Percentiles rank a stretch among this genome's conserved stretches.
Evolutionary conservation across 2,113 vertebrate species (phyloP).

Genomic region (Phainopepla nitens): DNA sequence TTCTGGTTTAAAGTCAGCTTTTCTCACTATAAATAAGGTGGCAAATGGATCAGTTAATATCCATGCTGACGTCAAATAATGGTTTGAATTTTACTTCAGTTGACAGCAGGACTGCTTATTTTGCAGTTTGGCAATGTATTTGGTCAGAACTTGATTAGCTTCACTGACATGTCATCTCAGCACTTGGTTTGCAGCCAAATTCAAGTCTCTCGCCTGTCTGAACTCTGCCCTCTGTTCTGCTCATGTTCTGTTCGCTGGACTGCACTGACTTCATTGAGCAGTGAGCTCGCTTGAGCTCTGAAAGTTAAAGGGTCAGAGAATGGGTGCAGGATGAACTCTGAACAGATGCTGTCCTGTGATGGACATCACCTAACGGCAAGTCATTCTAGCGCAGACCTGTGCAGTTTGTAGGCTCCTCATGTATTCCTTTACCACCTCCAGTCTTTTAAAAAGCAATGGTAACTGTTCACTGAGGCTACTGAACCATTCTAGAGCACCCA

Average conservation of each 20-base stretch:
- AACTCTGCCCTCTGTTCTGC: neutral
- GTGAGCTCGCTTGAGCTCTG: neutral
- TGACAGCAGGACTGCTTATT: neutral
- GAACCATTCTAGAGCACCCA: neutral
- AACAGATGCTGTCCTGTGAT: neutral
- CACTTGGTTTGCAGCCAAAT: neutral
- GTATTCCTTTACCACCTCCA: neutral
- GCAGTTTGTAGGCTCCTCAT: neutral
- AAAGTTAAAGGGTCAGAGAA: neutral
- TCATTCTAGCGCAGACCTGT: neutral
- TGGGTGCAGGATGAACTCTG: neutral
- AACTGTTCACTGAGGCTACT: neutral
- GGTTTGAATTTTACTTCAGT: neutral
- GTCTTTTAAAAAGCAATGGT: neutral
- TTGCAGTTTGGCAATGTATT: neutral
- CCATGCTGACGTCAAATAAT: neutral
- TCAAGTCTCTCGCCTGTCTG: fast-evolving
- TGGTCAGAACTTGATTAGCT: neutral
- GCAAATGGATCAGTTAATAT: neutral
- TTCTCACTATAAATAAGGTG: neutral
- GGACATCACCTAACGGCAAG: neutral
- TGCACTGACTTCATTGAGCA: neutral
- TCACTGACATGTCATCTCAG: neutral
- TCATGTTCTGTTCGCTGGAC: neutral
- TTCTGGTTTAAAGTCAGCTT: neutral